Base-by-base conservation (phyloP, 1,140 invertebrate species). In the Drosophila leontia region DNA sequence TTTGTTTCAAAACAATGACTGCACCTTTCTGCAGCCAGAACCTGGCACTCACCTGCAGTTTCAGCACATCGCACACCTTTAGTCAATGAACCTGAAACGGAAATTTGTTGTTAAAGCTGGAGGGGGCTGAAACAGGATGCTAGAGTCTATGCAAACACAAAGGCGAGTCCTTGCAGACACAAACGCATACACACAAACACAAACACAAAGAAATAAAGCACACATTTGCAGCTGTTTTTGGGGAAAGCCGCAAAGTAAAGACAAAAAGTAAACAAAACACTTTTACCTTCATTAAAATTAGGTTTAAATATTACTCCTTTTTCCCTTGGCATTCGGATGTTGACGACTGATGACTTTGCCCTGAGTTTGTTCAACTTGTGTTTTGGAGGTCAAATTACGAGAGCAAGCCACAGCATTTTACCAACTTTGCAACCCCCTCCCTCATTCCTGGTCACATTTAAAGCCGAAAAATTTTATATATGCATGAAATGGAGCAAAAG, bases 241-340 rank as follows among this genome's bases (percentile, higher is more conserved):
- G 50, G 35, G 35, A 56, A 56, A 41, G 53, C 53, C 53, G 53
- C 53, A 56, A 56, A 39, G 53, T 39, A 56, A 56, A 56, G 53
- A 62, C 70, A 48, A 82, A 72, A 83, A 8, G 61, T 65, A 82
- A 63, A 56, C 53, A 79, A 65, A 65, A 53, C 55, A 84, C 59
- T 80, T 84, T 84, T 80, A 84, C 81, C 81, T 84, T 84, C 81
- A 56, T 83, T 82, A 61, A 87, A 86, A 82, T 82, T 76, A 76
- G 83, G 67, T 87, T 82, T 86, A 86, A 82, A 86, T 86, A 86
- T 82, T 87, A 56, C 60, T 79, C 75, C 75, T 47, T 68, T 75
- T 50, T 57, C 29, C 35, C 47, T 34, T 8, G n/a, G 15, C 39
- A 39, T 26, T 68, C 15, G 19, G 17, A 7, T 65, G 42, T 39